These are phyloP conservation scores for Globodera ellingtonae DNA, from an alignment of 1,140 invertebrate genomes.

Conservation along the genomic window DNA sequence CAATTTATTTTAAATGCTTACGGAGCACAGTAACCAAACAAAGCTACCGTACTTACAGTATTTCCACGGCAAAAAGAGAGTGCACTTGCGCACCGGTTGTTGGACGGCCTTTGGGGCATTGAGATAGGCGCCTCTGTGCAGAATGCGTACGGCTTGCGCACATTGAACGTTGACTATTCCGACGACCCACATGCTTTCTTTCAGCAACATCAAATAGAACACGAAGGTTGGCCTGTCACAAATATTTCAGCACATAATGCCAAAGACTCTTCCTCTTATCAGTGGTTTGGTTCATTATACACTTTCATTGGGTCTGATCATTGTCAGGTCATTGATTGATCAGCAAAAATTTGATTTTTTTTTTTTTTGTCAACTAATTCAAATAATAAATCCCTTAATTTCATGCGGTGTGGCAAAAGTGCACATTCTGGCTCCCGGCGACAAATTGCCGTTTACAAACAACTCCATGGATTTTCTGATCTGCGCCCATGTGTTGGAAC, in stretches of 20 bases:
- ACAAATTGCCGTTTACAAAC: conserved; percentile 20
- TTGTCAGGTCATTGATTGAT: too few relatives aligned
- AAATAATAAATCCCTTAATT: background rate
- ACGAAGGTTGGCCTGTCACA: background rate
- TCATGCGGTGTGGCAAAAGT: conserved; percentile 17
- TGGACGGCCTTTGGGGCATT: conserved; percentile 11
- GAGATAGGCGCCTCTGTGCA: conserved; percentile 23
- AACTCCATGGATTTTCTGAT: conserved; percentile 30
- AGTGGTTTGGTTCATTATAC: too few relatives aligned
- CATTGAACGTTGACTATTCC: conserved; percentile 23
- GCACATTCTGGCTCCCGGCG: conserved; percentile 18
- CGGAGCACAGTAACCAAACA: too few relatives aligned
- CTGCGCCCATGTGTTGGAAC: conserved; percentile 24
- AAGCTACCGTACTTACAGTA: too few relatives aligned
- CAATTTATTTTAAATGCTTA: too few relatives aligned
- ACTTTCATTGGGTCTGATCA: too few relatives aligned
- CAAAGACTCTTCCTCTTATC: too few relatives aligned
- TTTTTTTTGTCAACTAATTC: too few relatives aligned
- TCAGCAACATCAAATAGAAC: background rate
- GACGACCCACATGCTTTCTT: conserved; percentile 5
- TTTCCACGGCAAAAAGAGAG: background rate
- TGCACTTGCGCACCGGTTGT: conserved; percentile 4
- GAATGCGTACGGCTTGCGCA: conserved; percentile 21
- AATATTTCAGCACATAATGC: too few relatives aligned
- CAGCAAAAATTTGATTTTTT: too few relatives aligned